Percentiles rank a stretch among this genome's conserved stretches.
phyloP scores from a whole-genome alignment of 2,113 vertebrate species.

The Laterallus jamaicensis region DNA sequence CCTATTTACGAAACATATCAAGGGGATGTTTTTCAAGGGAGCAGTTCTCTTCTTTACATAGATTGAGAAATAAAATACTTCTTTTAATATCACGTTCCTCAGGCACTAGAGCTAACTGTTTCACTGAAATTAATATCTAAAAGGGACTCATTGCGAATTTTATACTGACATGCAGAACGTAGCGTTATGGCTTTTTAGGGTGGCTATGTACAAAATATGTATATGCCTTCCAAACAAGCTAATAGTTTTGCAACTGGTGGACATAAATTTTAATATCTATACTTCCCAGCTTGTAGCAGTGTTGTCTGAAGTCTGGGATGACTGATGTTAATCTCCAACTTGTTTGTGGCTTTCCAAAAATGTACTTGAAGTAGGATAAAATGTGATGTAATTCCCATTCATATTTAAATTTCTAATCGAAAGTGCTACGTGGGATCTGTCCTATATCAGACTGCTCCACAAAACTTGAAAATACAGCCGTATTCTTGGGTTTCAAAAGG shows the following conservation, averaged over 20 bases:
- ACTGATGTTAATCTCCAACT: slow-evolving; percentile 71
- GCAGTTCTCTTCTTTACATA: slow-evolving; percentile 53
- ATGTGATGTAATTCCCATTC: slow-evolving; percentile 49
- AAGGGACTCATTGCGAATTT: slow-evolving; percentile 40
- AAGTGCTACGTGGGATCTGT: not conserved
- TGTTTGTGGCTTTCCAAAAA: slow-evolving; percentile 72
- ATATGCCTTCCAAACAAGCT: slow-evolving; percentile 54
- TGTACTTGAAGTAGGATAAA: slow-evolving; percentile 62
- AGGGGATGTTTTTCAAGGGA: slow-evolving; percentile 56
- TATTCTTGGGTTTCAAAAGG: not conserved
- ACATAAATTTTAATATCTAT: slow-evolving; percentile 72
- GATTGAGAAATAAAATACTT: slow-evolving; percentile 62
- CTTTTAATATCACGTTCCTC: slow-evolving; percentile 53
- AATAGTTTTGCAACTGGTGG: slow-evolving; percentile 65
- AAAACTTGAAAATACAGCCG: slow-evolving; percentile 10
- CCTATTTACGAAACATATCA: slow-evolving; percentile 58
- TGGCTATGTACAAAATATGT: slow-evolving; percentile 44
- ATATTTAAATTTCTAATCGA: slow-evolving; percentile 34
- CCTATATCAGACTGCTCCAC: not conserved
- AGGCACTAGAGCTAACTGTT: slow-evolving; percentile 33
- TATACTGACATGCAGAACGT: slow-evolving; percentile 20
- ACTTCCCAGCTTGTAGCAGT: slow-evolving; percentile 66
- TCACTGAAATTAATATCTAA: slow-evolving; percentile 62
- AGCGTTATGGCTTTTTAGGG: slow-evolving; percentile 49
- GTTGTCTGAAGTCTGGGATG: slow-evolving; percentile 69